Conservation (phyloP, 2,113 vertebrate genomes). For the Potamarius usumacintae region DNA sequence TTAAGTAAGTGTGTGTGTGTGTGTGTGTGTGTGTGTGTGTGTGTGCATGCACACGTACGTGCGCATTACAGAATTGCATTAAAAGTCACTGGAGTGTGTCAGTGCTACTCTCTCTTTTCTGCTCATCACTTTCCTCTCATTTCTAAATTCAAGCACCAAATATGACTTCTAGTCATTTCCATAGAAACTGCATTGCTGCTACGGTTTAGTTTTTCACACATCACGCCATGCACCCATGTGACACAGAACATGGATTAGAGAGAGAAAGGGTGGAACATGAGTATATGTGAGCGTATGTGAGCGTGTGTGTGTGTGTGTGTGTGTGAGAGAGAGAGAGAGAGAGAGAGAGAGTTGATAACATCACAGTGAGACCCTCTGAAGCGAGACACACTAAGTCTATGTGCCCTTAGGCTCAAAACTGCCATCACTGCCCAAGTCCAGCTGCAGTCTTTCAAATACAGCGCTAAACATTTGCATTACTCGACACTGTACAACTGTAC, state of each 20-base stretch:
- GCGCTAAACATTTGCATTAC: slow-evolving; percentile 18
- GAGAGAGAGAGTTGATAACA: slow-evolving; percentile 56
- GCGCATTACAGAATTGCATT: slow-evolving; percentile 7
- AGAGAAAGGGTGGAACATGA: not conserved
- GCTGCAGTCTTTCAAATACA: not conserved
- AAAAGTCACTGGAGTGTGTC: slow-evolving; percentile 30
- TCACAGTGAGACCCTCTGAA: slow-evolving; percentile 14
- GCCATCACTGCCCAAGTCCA: not conserved
- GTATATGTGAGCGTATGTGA: not conserved
- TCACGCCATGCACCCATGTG: slow-evolving; percentile 9
- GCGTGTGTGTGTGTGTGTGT: not conserved
- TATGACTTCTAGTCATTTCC: slow-evolving; percentile 26
- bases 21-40: not conserved
- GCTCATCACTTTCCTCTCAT: slow-evolving; percentile 7
- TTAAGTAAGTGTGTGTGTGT: not conserved
- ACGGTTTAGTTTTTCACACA: slow-evolving; percentile 21
- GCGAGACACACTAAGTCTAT: not conserved
- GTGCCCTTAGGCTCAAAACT: slow-evolving; percentile 9
- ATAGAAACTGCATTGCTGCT: slow-evolving; percentile 9
- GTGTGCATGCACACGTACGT: not conserved
- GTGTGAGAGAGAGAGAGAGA: not conserved
- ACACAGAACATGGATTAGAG: slow-evolving; percentile 10
- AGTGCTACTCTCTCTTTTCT: slow-evolving; percentile 17
- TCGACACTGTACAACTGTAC: not conserved
- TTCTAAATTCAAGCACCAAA: slow-evolving; percentile 13